Conservation (phyloP, 2,888 invertebrate species). For the Selenia dentaria region DNA sequence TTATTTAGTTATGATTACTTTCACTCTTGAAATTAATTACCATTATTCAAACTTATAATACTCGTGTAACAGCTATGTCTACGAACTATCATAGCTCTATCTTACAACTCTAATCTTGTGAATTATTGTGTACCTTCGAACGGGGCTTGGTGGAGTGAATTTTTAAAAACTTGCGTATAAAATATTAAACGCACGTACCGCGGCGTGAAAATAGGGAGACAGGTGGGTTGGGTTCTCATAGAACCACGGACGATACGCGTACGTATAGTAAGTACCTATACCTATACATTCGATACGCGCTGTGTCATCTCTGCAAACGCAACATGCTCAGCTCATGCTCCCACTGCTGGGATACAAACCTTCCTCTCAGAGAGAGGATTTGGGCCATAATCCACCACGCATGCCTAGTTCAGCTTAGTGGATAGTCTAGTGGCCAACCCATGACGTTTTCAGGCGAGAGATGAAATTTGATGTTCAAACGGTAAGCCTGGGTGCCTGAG, state of each 20-base stretch:
- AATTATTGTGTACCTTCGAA: constrained; percentile 20
- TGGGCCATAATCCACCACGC: too few species aligned
- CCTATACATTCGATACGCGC: too few species aligned
- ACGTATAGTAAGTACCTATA: too few species aligned
- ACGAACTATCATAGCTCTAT: constrained; percentile 11
- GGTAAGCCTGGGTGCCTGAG: too few species aligned
- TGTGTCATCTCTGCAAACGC: too few species aligned
- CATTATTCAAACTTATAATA: constrained; percentile 14
- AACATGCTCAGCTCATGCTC: too few species aligned
- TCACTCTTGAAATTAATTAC: constrained; percentile 6
- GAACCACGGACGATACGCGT: neutral
- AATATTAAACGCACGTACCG: constrained; percentile 35
- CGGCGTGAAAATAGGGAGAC: constrained; percentile 13
- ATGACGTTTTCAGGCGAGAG: too few species aligned
- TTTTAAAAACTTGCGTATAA: constrained; percentile 38
- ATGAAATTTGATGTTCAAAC: too few species aligned
- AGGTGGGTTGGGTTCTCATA: constrained; percentile 3
- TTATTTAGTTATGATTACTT: neutral
- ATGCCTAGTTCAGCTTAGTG: too few species aligned
- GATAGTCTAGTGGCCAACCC: too few species aligned
- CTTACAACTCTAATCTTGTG: constrained; percentile 21
- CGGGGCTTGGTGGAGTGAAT: constrained; percentile 30
- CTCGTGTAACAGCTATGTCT: constrained; percentile 8
- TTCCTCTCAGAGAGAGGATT: too few species aligned
- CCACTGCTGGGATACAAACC: too few species aligned